Evolutionary conservation across 2,888 invertebrate genomes (phyloP).

Genomic region (Eurytoma californica): DNA sequence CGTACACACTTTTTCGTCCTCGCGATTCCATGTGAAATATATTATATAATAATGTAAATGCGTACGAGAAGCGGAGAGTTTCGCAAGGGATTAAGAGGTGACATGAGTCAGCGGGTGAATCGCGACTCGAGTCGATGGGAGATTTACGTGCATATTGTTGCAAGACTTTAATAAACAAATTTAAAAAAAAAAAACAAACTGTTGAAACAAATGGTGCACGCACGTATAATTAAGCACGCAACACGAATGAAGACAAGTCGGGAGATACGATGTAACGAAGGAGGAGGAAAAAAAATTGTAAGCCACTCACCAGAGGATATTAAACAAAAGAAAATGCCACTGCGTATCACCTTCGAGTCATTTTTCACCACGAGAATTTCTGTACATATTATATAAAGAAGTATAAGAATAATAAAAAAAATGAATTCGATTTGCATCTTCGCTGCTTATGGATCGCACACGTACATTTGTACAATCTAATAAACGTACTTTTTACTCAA

Average conservation of each 20-base stretch:
- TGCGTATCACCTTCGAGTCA: conserved; percentile 53
- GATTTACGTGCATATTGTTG: conserved; percentile 20
- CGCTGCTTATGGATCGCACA: conserved; percentile 62
- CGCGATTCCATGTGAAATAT: conserved; percentile 51
- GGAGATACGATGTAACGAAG: conserved; percentile 13
- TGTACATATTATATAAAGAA: conserved; percentile 56
- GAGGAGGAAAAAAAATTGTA: conserved; percentile 22
- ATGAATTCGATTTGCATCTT: conserved; percentile 60
- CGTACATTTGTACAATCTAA: conserved; percentile 59
- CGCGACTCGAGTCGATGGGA: neutral
- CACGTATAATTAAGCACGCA: conserved; percentile 32
- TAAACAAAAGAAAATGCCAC: conserved; percentile 49
- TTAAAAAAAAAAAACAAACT: neutral
- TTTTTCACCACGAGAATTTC: conserved; percentile 56
- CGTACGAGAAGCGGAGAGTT: conserved; percentile 24
- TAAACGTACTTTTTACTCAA: conserved; percentile 59
- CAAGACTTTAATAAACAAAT: neutral
- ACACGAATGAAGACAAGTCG: neutral
- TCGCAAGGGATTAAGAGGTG: conserved; percentile 3
- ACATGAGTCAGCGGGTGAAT: conserved; percentile 1
- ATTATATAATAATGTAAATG: conserved; percentile 47
- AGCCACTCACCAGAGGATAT: conserved; percentile 41
- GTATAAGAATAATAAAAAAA: conserved; percentile 54
- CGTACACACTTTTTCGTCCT: conserved; percentile 32
- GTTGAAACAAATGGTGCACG: conserved; percentile 9